These are phyloP conservation scores for Gymnopithys bicolor DNA, from an alignment of 2,797 vertebrate genomes.

Conservation along the genomic window DNA sequence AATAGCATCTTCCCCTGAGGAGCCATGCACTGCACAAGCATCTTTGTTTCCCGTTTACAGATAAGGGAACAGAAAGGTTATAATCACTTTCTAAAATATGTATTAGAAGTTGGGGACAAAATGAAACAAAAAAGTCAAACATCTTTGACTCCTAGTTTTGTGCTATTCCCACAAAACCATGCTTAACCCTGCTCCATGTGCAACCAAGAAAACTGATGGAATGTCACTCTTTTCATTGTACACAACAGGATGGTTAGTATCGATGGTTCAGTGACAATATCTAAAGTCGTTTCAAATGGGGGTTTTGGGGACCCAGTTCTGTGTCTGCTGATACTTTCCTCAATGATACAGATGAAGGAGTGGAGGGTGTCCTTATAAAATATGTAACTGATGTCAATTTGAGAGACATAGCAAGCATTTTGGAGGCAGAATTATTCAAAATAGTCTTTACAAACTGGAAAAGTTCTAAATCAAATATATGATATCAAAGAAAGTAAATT, in stretches of 20 bases:
- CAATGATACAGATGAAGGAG: background rate
- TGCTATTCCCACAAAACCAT: background rate
- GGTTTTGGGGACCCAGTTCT: background rate
- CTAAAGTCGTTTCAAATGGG: background rate
- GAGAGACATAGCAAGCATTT: background rate
- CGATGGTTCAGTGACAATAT: background rate
- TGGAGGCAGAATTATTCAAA: background rate
- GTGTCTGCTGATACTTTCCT: background rate
- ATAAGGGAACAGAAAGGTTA: background rate
- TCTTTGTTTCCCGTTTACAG: background rate
- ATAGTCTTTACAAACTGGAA: background rate
- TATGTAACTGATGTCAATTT: background rate
- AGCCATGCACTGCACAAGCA: background rate
- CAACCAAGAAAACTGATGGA: background rate
- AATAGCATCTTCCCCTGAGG: background rate
- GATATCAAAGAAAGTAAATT: background rate
- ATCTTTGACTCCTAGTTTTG: background rate
- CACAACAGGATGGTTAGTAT: rapidly evolving
- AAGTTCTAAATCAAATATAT: background rate
- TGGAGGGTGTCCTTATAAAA: background rate
- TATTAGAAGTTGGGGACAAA: background rate
- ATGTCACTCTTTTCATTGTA: background rate
- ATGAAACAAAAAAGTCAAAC: background rate
- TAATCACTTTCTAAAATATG: background rate
- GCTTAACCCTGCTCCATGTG: background rate